Percentiles rank a stretch among this genome's conserved stretches.
These are phyloP conservation scores for Paralichthys olivaceus DNA, from an alignment of 2,113 vertebrate genomes.

Conservation along the genomic window DNA sequence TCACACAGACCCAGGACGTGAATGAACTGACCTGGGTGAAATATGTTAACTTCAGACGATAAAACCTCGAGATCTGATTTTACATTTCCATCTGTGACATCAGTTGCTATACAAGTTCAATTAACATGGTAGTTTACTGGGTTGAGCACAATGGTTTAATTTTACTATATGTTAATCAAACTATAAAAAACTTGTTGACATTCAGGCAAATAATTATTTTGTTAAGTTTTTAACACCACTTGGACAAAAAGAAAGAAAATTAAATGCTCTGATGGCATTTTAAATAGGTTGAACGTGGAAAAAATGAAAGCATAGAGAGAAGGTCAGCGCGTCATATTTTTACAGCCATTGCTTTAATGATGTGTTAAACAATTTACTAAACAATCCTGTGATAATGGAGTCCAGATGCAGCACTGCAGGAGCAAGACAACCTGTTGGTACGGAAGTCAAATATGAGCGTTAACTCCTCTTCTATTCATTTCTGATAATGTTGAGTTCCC, in stretches of 20 bases:
- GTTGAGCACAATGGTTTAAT: no score
- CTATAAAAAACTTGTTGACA: not conserved
- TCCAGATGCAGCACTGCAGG: slow-evolving; percentile 34
- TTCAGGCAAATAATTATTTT: not conserved
- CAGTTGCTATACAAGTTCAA: no score
- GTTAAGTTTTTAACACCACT: no score
- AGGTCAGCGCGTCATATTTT: slow-evolving; percentile 12
- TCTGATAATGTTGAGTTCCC: not conserved
- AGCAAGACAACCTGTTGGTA: slow-evolving; percentile 38
- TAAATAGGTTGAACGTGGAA: not conserved
- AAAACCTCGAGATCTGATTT: slow-evolving; percentile 1
- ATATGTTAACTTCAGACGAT: not conserved
- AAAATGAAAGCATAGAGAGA: not conserved
- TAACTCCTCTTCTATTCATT: not conserved
- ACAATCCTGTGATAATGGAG: not conserved
- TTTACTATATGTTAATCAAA: no score
- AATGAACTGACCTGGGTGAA: not conserved
- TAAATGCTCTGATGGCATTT: not conserved
- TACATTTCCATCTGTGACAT: no score
- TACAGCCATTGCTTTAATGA: slow-evolving; percentile 54
- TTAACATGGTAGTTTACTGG: no score
- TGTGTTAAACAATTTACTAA: slow-evolving; percentile 59
- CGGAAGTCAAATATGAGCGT: not conserved
- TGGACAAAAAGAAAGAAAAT: not conserved
- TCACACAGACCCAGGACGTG: not conserved